Conservation (phyloP, 2,797 vertebrate species). For the Emydoidea blandingii region DNA sequence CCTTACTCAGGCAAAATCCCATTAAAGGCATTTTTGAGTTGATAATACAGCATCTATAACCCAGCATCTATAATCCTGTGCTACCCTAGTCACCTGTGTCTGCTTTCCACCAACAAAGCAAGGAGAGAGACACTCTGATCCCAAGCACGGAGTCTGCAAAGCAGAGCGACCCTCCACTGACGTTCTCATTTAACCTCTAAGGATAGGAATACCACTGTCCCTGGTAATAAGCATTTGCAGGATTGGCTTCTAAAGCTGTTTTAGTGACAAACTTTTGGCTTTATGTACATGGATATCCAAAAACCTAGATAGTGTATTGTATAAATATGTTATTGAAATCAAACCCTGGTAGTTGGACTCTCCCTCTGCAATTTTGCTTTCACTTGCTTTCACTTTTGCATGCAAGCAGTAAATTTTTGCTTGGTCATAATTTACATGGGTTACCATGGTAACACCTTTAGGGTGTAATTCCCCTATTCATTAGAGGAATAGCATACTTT, state of each 20-base stretch:
- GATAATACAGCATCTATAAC: no score
- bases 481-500: rapidly evolving
- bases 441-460: neutral
- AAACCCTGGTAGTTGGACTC: neutral
- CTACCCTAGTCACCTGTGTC: no score
- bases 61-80: no score
- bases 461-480: neutral
- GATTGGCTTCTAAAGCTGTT: neutral
- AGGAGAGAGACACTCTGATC: no score
- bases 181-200: neutral
- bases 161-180: neutral
- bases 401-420: neutral
- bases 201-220: neutral
- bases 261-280: neutral
- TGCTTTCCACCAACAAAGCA: no score
- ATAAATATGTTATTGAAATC: neutral
- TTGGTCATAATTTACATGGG: neutral
- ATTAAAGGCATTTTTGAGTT: neutral
- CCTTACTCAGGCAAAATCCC: neutral
- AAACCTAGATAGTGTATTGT: neutral
- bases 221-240: neutral
- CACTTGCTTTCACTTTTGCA: rapidly evolving
- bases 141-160: no score
- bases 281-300: neutral
- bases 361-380: neutral